Percentiles rank a stretch among this genome's conserved stretches.
Conservation (phyloP, 1,140 invertebrate species). For the Stegodyphus dumicola region DNA sequence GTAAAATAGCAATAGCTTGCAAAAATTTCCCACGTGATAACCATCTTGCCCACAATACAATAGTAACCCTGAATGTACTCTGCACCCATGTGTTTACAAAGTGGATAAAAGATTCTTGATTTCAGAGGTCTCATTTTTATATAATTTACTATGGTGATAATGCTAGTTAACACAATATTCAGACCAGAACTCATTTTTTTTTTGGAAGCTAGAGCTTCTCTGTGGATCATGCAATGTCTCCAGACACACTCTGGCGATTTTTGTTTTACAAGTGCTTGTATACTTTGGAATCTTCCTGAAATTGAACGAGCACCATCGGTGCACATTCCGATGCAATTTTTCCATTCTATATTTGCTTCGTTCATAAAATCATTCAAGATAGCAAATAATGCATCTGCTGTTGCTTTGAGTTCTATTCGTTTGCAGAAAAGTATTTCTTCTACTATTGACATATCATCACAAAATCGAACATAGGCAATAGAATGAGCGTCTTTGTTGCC, state of each 20-base stretch:
- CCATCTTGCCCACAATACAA: background rate
- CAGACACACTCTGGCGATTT: too few species aligned
- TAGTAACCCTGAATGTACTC: constrained; percentile 5
- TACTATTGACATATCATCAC: constrained; percentile 10
- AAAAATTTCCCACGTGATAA: constrained; percentile 4
- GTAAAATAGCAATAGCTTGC: background rate
- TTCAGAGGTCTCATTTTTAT: constrained; percentile 13
- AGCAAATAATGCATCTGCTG: background rate
- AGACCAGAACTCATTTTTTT: too few species aligned
- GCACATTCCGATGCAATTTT: background rate
- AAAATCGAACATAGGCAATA: constrained; percentile 14
- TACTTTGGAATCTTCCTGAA: background rate
- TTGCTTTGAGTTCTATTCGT: constrained; percentile 18
- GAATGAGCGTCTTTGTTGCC: constrained; percentile 5
- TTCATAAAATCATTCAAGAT: constrained; percentile 9
- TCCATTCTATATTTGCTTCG: constrained; percentile 8
- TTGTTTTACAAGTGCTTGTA: too few species aligned
- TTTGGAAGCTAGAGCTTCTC: too few species aligned
- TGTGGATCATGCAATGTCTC: too few species aligned
- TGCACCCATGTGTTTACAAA: constrained; percentile 10
- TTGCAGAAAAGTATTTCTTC: constrained; percentile 4
- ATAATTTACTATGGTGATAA: constrained; percentile 1
- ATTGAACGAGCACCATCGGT: constrained; percentile 15
- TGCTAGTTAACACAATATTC: background rate
- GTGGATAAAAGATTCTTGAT: constrained; percentile 4